Base-by-base conservation (phyloP, 2,888 invertebrate genomes). In the Scrobipalpa atriplicella region DNA sequence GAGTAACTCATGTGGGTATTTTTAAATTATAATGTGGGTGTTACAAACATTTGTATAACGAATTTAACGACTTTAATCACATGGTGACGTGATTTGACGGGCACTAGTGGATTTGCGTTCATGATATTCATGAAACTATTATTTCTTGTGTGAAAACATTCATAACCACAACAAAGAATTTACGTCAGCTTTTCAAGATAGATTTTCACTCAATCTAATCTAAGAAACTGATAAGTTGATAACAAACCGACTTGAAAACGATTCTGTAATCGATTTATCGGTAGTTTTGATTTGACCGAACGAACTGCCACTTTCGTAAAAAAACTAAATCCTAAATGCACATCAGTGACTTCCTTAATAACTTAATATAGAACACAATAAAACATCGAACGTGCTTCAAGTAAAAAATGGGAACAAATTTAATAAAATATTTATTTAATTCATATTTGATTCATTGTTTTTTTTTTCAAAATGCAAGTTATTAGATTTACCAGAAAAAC, bases 1-100 rank as follows among this genome's bases (percentile, higher is more conserved):
- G n/a, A 67, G 64, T 52, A 68, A 70, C 66, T 87, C 90, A 90
- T 90, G 90, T 90, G 90, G 90, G 90, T 86, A 79, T 90, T 90
- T 90, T 90, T 90, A 90, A 88, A 86, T 36, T 16, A 38, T n/a
- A 58, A 58, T 58, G 58, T 58, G 58, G 36, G 16, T 38, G 38
- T 58, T 58, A 47, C 47, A 47, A 47, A 47, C 47, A 47, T n/a
- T 47, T 47, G 47, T 47, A 47, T 47, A 47, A 47, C 47, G 29
- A 29, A 3, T 29, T n/a, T 3, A 3, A 29, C 29, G 47, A 47
- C n/a, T 47, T 6, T n/a, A 47, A 47, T 47, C 47, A 47, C 47
- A 47, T 16, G 16, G 47, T 47, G 47, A 16, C n/a, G 47, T 47
- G 47, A 47, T 47, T 47, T 47, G 47, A 47, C 47, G 16, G 47